A percentile compares a stretch with the other conserved stretches of the same genome.
phyloP scores from a whole-genome alignment of 2,888 invertebrate genomes.

The Melanchra persicariae region DNA sequence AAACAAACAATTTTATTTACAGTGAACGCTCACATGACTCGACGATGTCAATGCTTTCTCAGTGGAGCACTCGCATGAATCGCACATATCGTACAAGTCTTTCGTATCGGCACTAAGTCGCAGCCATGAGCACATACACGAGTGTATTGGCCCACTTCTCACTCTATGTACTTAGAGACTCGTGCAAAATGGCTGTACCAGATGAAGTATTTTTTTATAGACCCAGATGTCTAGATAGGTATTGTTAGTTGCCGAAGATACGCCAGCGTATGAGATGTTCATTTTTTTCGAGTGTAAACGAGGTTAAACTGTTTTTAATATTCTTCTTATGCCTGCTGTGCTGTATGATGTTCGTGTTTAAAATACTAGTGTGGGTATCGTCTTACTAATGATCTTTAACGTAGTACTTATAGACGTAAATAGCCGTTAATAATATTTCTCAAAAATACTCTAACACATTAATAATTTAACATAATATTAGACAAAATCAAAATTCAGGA shows the following conservation, averaged over 20 bases:
- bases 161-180: slow-evolving; percentile 4
- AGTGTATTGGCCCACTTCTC: slow-evolving; percentile 29
- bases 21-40: slow-evolving; percentile 20
- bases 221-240: neutral
- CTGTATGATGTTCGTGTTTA: too few relatives aligned
- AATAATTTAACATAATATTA: slow-evolving; percentile 11
- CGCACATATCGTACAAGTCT: too few relatives aligned
- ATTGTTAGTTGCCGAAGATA: too few relatives aligned
- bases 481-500: slow-evolving; percentile 21
- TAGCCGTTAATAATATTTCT: neutral
- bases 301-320: neutral
- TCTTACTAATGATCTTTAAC: neutral
- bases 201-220: neutral
- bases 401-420: neutral
- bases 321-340: too few relatives aligned
- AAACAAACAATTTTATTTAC: slow-evolving; percentile 15
- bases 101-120: slow-evolving; percentile 17
- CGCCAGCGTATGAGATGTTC: too few relatives aligned
- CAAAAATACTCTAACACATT: neutral
- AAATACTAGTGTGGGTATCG: too few relatives aligned
- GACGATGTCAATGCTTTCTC: slow-evolving; percentile 19
- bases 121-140: neutral
- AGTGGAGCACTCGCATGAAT: neutral
- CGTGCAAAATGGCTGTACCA: neutral
- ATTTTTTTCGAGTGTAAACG: too few relatives aligned